Evolutionary conservation across 2,113 vertebrate genomes (phyloP).

Genomic region (Notothenia coriiceps): DNA sequence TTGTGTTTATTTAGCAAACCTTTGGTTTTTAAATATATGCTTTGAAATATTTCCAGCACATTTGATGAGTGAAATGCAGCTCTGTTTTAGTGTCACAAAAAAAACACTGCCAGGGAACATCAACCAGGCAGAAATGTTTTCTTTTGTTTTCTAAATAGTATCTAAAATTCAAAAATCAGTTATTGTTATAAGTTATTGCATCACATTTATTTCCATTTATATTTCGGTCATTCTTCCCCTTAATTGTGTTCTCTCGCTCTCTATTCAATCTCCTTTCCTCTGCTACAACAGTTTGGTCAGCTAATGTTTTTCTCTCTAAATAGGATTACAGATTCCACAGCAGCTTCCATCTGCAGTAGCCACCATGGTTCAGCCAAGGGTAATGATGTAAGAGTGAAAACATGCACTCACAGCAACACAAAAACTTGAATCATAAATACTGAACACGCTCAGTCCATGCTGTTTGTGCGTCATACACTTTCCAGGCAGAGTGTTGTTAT

Average conservation of each 20-base stretch:
- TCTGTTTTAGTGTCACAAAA: neutral
- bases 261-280: neutral
- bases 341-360: conserved; percentile 10
- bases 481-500: neutral
- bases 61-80: too few species aligned
- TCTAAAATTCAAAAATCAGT: neutral
- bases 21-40: too few species aligned
- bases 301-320: conserved; percentile 13
- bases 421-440: neutral
- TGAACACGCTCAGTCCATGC: neutral
- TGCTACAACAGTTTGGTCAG: neutral
- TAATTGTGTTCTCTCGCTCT: neutral
- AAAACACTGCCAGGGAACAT: neutral
- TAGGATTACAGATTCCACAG: conserved; percentile 31
- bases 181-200: neutral
- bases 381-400: conserved; percentile 14
- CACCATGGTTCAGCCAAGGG: conserved; percentile 8
- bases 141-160: neutral
- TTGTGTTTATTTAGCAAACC: too few species aligned
- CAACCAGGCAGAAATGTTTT: neutral
- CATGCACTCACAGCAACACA: conserved; percentile 18
- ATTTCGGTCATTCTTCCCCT: neutral
- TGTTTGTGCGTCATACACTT: neutral
- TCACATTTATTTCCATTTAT: neutral
- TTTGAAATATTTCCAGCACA: too few species aligned